Conservation (phyloP, 1,140 invertebrate genomes). For the Monomorium pharaonis region DNA sequence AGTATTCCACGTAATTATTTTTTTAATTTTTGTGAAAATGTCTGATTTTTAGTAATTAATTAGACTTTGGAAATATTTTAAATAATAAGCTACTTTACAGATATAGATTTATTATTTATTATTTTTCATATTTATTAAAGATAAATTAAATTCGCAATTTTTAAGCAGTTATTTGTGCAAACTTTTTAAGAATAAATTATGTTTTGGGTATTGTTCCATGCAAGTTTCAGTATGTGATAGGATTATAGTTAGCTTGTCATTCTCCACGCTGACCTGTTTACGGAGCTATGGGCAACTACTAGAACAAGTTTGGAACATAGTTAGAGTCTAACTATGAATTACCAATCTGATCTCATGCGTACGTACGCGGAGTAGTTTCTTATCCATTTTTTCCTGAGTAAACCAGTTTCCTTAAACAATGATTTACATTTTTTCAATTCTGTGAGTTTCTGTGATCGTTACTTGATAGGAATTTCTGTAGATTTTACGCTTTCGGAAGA, state of each 20-base stretch:
- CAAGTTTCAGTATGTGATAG: constrained; percentile 56
- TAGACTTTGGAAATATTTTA: background rate
- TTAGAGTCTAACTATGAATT: constrained; percentile 62
- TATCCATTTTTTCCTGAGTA: constrained; percentile 60
- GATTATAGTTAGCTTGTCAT: constrained; percentile 65
- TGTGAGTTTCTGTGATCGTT: constrained; percentile 23
- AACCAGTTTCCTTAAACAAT: constrained; percentile 48
- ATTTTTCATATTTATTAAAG: background rate
- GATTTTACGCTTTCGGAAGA: constrained; percentile 38
- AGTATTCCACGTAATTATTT: background rate
- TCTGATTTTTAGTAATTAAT: background rate
- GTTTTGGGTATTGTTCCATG: background rate
- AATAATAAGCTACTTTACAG: background rate
- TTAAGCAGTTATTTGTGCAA: background rate
- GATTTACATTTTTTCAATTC: constrained; percentile 61
- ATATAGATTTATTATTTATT: background rate
- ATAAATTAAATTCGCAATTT: background rate
- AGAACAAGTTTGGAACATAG: constrained; percentile 66
- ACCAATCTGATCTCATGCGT: constrained; percentile 60
- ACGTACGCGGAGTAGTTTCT: constrained; percentile 4
- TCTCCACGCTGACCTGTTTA: constrained; percentile 53
- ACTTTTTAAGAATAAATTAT: background rate
- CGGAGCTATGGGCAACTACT: constrained; percentile 43
- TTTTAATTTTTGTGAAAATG: background rate
- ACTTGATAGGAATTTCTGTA: constrained; percentile 34